Evolutionary conservation across 2,113 vertebrate genomes (phyloP), one percentile per base, ranked within the genome.

Genomic region (Epinephelus moara): DNA sequence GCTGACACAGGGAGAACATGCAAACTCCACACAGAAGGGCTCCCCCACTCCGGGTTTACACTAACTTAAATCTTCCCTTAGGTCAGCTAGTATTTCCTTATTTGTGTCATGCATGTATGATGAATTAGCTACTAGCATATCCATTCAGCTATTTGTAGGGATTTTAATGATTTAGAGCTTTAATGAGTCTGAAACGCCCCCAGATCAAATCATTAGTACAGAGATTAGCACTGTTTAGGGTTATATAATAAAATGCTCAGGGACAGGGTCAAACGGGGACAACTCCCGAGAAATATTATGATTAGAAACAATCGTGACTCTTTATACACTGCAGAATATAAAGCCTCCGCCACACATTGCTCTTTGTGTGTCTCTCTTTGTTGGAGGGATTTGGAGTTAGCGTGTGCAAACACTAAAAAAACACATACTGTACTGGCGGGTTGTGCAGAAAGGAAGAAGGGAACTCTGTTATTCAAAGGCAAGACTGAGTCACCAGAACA

Each of bases 401-500:
- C 10, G n/a, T 55, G 60, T 4, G 15, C 25, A 27, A 57, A 40
- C 40, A 30, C 67, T 52, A 12, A 57, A 14, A 82, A 70, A 85
- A 77, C 27, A 68, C 73, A 56, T 18, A 66, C 21, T 55, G 45
- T 53, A 66, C 13, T 47, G 33, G 50, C 57, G 18, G n/a, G 10
- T 70, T 52, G 18, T 4, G 23, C 81, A 83, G 59, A 85, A 23
- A 88, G 85, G 64, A 86, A 85, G 73, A 92, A 84, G 73, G 83
- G 78, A 89, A 87, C 85, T 87, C 81, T 89, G 78, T 88, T 90
- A 72, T 85, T 84, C 74, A 85, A 62, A 83, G 90, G 89, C 73
- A 89, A 88, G 73, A 89, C 70, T 91, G 92, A 93, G 90, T 92
- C 88, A 92, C 79, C 47, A 49, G 70, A 53, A 37, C 47, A 23